Base-by-base conservation (phyloP, 1,140 invertebrate genomes). In the Pollicipes pollicipes region DNA sequence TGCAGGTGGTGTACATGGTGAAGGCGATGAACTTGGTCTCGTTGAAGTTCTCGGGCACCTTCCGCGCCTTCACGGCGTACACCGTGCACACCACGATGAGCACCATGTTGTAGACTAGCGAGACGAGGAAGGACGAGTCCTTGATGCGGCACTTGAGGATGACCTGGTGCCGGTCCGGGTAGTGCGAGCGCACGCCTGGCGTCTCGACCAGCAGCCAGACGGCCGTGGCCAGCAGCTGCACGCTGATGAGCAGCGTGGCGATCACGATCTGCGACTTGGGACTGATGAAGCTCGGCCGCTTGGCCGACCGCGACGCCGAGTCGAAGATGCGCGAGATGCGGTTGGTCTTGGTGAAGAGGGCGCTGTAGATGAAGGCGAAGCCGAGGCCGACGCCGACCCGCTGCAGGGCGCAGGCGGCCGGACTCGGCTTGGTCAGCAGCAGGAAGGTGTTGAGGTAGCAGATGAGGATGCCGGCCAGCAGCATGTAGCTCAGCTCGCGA, bases 251-350 rank as follows among this genome's bases (percentile, higher is more conserved):
- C 30, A 84, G 83, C 27, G 79, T 81, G 28, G 86, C 84, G 73
- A 89, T 87, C 73, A 85, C 82, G 58, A 90, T 83, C 78, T 90
- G 88, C 1, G 88, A 88, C 72, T 85, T 85, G 13, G 89, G 89
- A 76, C 86, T 88, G 74, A n/a, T n/a, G n/a, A n/a, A n/a, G n/a
- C n/a, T n/a, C n/a, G n/a, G n/a, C n/a, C n/a, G n/a, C n/a, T n/a
- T 90, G 1, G 87, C 86, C 24, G 87, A 86, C 73, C 83, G 83
- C 17, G 86, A 83, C 66, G 82, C 87, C 69, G 82, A 82, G 75
- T 84, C 82, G 75, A 86, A 86, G 73, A 86, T 86, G 70, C 85
- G 77, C 0, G 83, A 84, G 71, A 86, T 83, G 70, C 85, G 76
- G 75, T 87, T 87, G 21, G 85, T 86, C 77, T 87, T 86, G 4